Percentiles rank a stretch among this genome's conserved stretches.
These are phyloP conservation scores for Spilarctia lutea DNA, from an alignment of 2,888 invertebrate genomes.

Conservation along the genomic window DNA sequence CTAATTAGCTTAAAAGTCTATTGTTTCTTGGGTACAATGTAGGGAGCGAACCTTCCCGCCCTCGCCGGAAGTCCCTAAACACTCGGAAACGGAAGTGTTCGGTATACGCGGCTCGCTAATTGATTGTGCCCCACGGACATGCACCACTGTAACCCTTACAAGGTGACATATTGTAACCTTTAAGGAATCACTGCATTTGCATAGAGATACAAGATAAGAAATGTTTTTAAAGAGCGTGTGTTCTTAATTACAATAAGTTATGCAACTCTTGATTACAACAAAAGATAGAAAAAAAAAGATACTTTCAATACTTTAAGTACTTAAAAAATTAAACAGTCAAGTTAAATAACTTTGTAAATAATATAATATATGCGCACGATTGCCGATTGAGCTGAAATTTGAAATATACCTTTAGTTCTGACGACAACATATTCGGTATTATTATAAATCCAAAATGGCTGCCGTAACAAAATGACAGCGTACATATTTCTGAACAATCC, in stretches of 20 bases:
- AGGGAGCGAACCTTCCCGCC: constrained; percentile 55
- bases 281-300: background rate
- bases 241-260: background rate
- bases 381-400: too few species aligned
- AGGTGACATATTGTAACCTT: constrained; percentile 59
- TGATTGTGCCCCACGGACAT: constrained; percentile 75
- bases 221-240: background rate
- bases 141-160: constrained; percentile 72
- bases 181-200: constrained; percentile 48
- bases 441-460: too few species aligned
- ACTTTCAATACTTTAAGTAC: too few species aligned
- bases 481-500: too few species aligned
- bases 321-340: too few species aligned
- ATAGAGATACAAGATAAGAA: constrained; percentile 31
- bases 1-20: constrained; percentile 18
- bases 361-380: too few species aligned
- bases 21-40: constrained; percentile 29
- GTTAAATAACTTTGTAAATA: too few species aligned
- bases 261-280: background rate
- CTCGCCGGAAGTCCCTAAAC: constrained; percentile 82
- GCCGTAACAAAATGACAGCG: too few species aligned
- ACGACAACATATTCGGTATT: too few species aligned
- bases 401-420: too few species aligned
- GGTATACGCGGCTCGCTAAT: constrained; percentile 79
- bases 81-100: constrained; percentile 82